These are phyloP conservation scores for Agapostemon virescens DNA, from an alignment of 2,888 invertebrate species.

Conservation along the genomic window DNA sequence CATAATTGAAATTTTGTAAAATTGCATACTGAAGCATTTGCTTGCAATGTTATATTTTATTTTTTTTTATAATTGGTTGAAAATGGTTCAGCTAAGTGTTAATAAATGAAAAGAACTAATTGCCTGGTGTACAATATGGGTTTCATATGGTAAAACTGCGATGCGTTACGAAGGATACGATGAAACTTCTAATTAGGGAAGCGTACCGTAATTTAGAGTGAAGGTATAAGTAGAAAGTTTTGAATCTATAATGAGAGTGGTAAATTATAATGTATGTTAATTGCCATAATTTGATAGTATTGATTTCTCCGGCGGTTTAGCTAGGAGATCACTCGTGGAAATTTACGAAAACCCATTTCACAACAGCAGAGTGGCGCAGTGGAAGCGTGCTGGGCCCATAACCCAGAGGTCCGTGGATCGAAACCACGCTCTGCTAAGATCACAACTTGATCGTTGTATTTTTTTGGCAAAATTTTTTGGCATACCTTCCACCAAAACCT, in stretches of 20 bases:
- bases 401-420: conserved; percentile 78
- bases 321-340: fast-evolving
- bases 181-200: background rate
- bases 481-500: background rate
- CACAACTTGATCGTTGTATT: conserved; percentile 7
- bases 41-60: too few relatives aligned
- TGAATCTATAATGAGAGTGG: background rate
- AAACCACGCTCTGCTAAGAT: conserved; percentile 76
- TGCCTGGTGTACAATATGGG: too few relatives aligned
- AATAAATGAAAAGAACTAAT: too few relatives aligned
- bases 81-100: background rate
- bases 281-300: conserved; percentile 9
- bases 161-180: too few relatives aligned
- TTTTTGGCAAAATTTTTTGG: conserved; percentile 30
- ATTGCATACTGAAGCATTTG: too few relatives aligned
- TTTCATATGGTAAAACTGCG: too few relatives aligned
- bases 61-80: background rate
- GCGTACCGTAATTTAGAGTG: background rate
- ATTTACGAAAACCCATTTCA: background rate
- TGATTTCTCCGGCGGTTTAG: background rate
- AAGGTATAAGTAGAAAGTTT: background rate
- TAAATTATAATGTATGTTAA: background rate
- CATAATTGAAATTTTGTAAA: too few relatives aligned
- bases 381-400: conserved; percentile 79
- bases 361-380: conserved; percentile 76